Evolutionary conservation across 1,140 invertebrate genomes (phyloP).

Genomic region (Drosophila busckii): DNA sequence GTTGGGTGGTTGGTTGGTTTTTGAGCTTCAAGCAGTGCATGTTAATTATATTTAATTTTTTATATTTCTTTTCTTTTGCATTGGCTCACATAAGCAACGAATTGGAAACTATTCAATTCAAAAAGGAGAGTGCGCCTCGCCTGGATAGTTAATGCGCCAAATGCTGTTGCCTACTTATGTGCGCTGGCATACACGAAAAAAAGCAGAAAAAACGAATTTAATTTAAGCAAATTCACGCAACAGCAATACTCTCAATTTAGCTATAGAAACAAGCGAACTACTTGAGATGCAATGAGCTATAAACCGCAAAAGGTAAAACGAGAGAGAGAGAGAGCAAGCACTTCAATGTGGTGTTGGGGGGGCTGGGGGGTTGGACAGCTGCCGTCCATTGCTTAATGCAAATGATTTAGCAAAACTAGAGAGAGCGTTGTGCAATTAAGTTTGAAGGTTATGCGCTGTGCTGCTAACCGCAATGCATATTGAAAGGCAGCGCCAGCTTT

Average conservation of each 20-base stretch:
- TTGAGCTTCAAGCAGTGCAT: conserved; percentile 26
- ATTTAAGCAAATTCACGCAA: conserved; percentile 61
- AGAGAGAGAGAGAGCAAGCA: neutral
- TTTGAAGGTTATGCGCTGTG: conserved; percentile 61
- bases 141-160: conserved; percentile 49
- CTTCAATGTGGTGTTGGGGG: neutral
- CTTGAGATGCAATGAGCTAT: conserved; percentile 67
- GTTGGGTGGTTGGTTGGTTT: conserved; percentile 5
- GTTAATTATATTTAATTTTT: conserved; percentile 53
- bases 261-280: conserved; percentile 25
- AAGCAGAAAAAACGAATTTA: conserved; percentile 46
- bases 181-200: conserved; percentile 33
- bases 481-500: conserved; percentile 41
- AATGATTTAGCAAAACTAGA: conserved; percentile 59
- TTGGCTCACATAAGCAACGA: conserved; percentile 53
- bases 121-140: conserved; percentile 7
- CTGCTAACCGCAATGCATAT: conserved; percentile 13
- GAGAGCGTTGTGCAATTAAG: conserved; percentile 61
- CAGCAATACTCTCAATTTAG: neutral
- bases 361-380: neutral
- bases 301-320: conserved; percentile 67
- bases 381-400: conserved; percentile 56
- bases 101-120: conserved; percentile 70
- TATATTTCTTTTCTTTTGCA: conserved; percentile 37
- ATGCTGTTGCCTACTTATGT: conserved; percentile 61